Evolutionary conservation across 2,888 invertebrate genomes (phyloP).

Genomic region (Cryptus armator): DNA sequence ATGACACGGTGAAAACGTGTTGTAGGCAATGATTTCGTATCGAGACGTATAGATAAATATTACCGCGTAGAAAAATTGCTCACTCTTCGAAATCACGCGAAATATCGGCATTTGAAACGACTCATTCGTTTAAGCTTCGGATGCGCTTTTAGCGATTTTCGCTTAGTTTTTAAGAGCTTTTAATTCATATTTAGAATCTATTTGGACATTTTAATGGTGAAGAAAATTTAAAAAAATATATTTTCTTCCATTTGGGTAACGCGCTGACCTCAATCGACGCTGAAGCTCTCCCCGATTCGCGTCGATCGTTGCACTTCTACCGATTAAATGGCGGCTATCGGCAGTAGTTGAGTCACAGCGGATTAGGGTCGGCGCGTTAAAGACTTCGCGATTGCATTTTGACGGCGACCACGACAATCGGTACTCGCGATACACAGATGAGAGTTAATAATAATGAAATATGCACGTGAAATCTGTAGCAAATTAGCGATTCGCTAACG

Average conservation of each 20-base stretch:
- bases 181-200: neutral
- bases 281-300: neutral
- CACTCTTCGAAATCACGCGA: neutral
- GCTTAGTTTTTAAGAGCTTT: neutral
- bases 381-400: constrained; percentile 64
- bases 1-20: neutral
- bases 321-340: constrained; percentile 59
- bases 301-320: constrained; percentile 44
- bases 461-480: neutral
- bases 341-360: constrained; percentile 59
- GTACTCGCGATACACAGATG: constrained; percentile 44
- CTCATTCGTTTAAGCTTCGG: neutral
- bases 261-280: constrained; percentile 18
- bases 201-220: neutral
- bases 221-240: neutral
- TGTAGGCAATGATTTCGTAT: constrained; percentile 2
- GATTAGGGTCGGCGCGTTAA: constrained; percentile 66
- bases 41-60: constrained; percentile 2
- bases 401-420: constrained; percentile 36
- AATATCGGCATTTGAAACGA: neutral
- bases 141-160: neutral
- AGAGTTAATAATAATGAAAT: constrained; percentile 34
- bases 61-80: constrained; percentile 1
- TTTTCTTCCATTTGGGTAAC: neutral
- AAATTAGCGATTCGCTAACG: neutral